Evolutionary conservation across 2,113 vertebrate species (phyloP).

Genomic region (Notiomystis cincta): DNA sequence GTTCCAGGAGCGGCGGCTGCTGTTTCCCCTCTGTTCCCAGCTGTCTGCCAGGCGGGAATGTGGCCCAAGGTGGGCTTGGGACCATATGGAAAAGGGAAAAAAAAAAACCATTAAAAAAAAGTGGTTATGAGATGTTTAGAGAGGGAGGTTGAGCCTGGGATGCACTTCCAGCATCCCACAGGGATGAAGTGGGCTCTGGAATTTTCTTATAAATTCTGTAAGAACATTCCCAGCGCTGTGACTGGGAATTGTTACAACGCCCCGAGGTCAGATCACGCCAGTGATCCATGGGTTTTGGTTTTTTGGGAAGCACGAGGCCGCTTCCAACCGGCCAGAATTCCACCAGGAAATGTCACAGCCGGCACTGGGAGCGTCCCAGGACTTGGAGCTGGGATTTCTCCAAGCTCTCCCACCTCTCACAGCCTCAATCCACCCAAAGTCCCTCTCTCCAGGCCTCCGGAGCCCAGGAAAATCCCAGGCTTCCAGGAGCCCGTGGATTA

Average conservation of each 20-base stretch:
- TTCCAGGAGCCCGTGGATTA: not conserved
- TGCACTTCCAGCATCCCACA: rapidly evolving
- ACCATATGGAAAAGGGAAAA: constrained; percentile 75
- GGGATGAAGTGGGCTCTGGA: too few relatives aligned
- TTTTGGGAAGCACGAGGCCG: not conserved
- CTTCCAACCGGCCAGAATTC: not conserved
- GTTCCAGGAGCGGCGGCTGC: constrained; percentile 47
- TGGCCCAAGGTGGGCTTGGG: constrained; percentile 62
- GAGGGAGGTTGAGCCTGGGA: not conserved
- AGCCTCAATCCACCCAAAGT: not conserved
- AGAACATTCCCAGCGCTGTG: not conserved
- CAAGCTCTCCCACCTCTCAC: not conserved
- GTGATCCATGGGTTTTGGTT: not conserved
- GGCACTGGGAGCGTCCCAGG: too few relatives aligned
- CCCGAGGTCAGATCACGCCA: rapidly evolving
- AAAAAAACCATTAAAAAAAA: too few relatives aligned
- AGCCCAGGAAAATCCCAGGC: not conserved
- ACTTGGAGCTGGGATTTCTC: not conserved
- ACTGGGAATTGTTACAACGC: not conserved
- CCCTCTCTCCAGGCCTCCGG: not conserved
- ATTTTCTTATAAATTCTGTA: not conserved
- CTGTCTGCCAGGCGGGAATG: constrained; percentile 75
- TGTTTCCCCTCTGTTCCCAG: constrained; percentile 75
- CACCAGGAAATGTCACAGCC: not conserved
- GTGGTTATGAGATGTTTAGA: not conserved